phyloP scores from a whole-genome alignment of 2,888 invertebrate genomes.

The Cheilosia scutellata region DNA sequence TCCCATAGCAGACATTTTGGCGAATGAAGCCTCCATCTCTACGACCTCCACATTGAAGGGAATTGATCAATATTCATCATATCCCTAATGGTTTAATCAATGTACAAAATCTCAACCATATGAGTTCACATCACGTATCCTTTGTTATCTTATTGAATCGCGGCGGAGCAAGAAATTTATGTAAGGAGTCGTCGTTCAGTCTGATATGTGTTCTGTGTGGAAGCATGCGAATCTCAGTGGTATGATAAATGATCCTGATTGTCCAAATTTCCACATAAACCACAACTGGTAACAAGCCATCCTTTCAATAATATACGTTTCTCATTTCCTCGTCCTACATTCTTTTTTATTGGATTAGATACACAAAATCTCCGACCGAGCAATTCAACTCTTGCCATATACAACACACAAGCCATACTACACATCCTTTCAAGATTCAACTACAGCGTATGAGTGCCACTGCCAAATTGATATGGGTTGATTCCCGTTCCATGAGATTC shows the following conservation, averaged over 20 bases:
- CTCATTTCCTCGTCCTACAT: background rate
- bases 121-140: background rate
- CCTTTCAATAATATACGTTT: constrained; percentile 12
- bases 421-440: too few species aligned
- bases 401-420: too few species aligned
- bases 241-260: constrained; percentile 37
- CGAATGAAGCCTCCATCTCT: background rate
- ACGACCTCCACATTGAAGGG: background rate
- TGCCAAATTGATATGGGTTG: too few species aligned
- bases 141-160: background rate
- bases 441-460: too few species aligned
- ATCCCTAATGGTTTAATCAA: constrained; percentile 25
- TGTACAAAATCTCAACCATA: background rate
- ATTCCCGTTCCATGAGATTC: constrained; percentile 2
- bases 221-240: constrained; percentile 2
- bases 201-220: background rate
- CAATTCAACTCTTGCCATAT: background rate
- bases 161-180: background rate
- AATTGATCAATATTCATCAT: background rate
- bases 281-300: background rate
- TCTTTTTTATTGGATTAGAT: background rate
- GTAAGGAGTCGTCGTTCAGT: background rate
- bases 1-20: background rate
- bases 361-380: background rate
- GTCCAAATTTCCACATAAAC: constrained; percentile 19